These are phyloP conservation scores for Hyles vespertilio DNA, from an alignment of 1,140 invertebrate species.

Conservation along the genomic window DNA sequence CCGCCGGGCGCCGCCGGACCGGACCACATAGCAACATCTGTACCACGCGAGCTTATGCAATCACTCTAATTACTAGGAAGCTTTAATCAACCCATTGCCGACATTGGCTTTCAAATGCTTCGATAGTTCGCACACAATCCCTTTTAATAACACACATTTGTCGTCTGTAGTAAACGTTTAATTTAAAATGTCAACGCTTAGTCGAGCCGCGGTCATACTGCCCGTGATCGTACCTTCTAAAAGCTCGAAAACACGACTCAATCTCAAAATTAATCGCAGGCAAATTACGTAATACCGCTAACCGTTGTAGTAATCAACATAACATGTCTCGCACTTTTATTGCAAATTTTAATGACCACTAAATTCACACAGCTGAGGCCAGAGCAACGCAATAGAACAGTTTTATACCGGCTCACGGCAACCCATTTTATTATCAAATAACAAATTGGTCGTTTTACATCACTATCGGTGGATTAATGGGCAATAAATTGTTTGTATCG, in stretches of 20 bases:
- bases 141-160: background rate
- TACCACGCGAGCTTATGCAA: too few relatives aligned
- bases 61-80: too few relatives aligned
- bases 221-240: too few relatives aligned
- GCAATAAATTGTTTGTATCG: constrained; percentile 26
- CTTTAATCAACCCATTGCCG: too few relatives aligned
- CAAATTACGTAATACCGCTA: background rate
- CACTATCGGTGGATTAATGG: constrained; percentile 9
- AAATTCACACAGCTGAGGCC: constrained; percentile 3
- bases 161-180: background rate
- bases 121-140: too few relatives aligned
- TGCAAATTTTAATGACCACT: background rate
- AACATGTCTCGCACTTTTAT: too few relatives aligned
- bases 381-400: background rate
- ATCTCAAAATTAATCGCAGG: background rate
- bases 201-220: too few relatives aligned
- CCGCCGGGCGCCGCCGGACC: constrained; percentile 11
- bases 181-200: too few relatives aligned
- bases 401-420: background rate
- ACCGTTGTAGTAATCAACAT: background rate
- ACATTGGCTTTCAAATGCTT: too few relatives aligned
- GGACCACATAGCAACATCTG: background rate
- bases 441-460: constrained; percentile 28
- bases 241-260: background rate
- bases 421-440: constrained; percentile 16